These are phyloP conservation scores for Microtus pennsylvanicus DNA, from an alignment of 2,113 vertebrate species.

Conservation along the genomic window DNA sequence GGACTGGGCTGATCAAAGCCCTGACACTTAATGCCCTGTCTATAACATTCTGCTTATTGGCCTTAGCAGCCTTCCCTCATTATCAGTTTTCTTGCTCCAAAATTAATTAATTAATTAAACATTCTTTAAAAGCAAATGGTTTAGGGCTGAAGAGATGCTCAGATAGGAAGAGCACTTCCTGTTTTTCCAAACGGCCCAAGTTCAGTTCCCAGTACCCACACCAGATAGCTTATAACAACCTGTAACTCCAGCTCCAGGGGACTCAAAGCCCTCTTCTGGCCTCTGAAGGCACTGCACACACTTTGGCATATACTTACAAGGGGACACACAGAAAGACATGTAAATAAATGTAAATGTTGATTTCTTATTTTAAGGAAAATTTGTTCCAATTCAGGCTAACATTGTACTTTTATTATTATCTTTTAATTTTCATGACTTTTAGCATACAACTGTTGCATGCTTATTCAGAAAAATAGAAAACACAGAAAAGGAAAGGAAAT, in stretches of 20 bases:
- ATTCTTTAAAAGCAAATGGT: neutral
- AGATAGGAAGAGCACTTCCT: neutral
- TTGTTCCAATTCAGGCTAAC: neutral
- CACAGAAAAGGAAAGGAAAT: neutral
- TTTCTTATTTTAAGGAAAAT: conserved; percentile 38
- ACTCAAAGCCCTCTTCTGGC: neutral
- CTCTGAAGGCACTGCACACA: neutral
- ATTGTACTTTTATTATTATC: neutral
- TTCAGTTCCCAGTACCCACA: neutral
- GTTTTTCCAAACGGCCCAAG: neutral
- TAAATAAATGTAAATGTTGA: neutral
- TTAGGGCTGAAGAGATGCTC: neutral
- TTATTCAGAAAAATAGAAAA: neutral
- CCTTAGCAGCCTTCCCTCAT: neutral
- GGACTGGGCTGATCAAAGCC: neutral
- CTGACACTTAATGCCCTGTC: neutral
- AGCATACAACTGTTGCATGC: neutral
- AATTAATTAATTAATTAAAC: too few relatives aligned
- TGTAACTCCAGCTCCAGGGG: neutral
- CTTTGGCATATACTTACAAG: neutral
- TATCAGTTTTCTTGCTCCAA: neutral
- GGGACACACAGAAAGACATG: neutral
- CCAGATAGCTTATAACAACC: neutral
- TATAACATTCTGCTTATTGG: neutral
- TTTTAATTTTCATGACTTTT: neutral